Conservation (phyloP, 2,888 invertebrate genomes). For the Hemaris fuciformis region DNA sequence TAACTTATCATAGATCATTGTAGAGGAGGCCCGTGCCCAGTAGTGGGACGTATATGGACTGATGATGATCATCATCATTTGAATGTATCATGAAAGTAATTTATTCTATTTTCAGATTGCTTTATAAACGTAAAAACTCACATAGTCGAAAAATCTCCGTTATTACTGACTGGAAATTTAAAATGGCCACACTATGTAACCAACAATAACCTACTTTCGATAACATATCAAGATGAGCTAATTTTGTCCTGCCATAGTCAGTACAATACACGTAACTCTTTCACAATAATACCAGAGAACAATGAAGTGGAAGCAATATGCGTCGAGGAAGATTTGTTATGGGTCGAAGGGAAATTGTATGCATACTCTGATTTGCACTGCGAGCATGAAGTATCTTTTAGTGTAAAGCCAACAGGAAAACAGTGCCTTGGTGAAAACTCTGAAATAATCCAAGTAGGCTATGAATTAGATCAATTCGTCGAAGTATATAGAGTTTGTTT, state of each 20-base stretch:
- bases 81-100: neutral
- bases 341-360: constrained; percentile 18
- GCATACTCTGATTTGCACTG: constrained; percentile 29
- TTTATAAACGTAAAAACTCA: no score
- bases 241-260: constrained; percentile 24
- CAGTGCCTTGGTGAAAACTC: constrained; percentile 25
- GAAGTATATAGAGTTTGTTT: constrained; percentile 31
- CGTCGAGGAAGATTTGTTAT: constrained; percentile 22
- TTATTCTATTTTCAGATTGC: neutral
- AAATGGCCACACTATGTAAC: constrained; percentile 22
- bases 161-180: constrained; percentile 19
- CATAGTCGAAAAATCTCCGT: constrained; percentile 20
- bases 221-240: constrained; percentile 19
- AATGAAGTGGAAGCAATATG: constrained; percentile 25
- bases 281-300: constrained; percentile 21
- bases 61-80: no score
- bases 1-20: neutral
- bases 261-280: constrained; percentile 18
- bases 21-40: neutral
- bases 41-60: neutral
- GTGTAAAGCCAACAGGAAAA: constrained; percentile 15
- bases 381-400: constrained; percentile 19
- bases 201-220: constrained; percentile 13
- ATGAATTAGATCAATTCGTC: constrained; percentile 22
- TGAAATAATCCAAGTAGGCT: constrained; percentile 31